phyloP scores from a whole-genome alignment of 1,140 invertebrate species.

The Cyclargus thomasi region DNA sequence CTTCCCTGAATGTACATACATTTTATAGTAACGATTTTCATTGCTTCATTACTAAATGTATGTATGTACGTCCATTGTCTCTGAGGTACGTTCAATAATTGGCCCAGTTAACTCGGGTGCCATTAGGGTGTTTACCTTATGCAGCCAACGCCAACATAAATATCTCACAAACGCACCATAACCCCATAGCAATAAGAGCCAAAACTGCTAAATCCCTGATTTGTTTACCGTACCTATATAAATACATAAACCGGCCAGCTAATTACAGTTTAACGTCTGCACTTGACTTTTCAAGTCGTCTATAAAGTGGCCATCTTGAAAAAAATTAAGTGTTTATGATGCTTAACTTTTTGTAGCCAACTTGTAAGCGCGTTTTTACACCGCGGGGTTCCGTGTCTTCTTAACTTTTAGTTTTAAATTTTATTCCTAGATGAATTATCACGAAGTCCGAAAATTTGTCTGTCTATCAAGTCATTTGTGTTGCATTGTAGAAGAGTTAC shows the following conservation, averaged over 20 bases:
- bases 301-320: conserved; percentile 3
- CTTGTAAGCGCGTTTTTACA: neutral
- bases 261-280: neutral
- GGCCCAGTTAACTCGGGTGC: neutral
- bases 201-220: neutral
- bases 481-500: no score
- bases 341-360: neutral
- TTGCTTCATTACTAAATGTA: no score
- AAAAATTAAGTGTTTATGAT: neutral
- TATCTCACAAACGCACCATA: neutral
- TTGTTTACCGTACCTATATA: neutral
- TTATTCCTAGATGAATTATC: neutral
- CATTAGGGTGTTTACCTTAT: neutral
- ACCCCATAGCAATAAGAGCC: neutral
- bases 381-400: neutral
- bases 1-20: no score
- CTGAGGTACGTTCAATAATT: neutral
- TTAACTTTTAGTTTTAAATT: neutral
- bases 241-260: neutral
- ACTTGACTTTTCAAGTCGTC: neutral
- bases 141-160: neutral
- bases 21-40: no score
- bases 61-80: neutral
- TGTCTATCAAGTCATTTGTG: no score
- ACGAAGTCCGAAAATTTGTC: no score